These are phyloP conservation scores for Saccostrea cuccullata DNA, from an alignment of 1,140 invertebrate species.

Conservation along the genomic window DNA sequence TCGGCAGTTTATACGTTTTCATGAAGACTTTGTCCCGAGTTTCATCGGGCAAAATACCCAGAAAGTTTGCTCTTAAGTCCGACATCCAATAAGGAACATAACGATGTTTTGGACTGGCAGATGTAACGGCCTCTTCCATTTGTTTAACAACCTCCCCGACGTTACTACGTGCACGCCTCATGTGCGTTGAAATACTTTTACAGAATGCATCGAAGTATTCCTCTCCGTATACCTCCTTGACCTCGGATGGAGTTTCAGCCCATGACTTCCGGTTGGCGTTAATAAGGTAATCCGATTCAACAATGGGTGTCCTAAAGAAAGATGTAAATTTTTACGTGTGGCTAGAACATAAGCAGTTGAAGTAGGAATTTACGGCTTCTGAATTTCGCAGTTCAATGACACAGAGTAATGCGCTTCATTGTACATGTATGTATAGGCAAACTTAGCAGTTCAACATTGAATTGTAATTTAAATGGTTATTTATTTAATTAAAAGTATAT, in stretches of 20 bases:
- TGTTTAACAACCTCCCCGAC: slow-evolving; percentile 70
- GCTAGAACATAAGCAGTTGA: not conserved
- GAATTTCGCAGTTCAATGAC: not conserved
- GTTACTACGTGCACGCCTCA: slow-evolving; percentile 70
- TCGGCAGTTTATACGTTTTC: slow-evolving; percentile 49
- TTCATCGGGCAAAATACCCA: slow-evolving; percentile 80
- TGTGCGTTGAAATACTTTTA: slow-evolving; percentile 63
- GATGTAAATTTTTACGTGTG: not conserved
- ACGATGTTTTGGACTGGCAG: slow-evolving; percentile 62
- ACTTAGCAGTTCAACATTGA: too few species aligned
- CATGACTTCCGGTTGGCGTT: slow-evolving; percentile 71
- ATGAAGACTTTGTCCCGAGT: slow-evolving; percentile 69
- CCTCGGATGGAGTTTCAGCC: slow-evolving; percentile 72
- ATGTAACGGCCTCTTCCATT: slow-evolving; percentile 71
- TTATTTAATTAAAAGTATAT: too few species aligned
- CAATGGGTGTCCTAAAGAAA: slow-evolving; percentile 71
- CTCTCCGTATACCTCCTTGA: slow-evolving; percentile 73
- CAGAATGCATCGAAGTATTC: slow-evolving; percentile 74
- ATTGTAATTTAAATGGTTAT: too few species aligned
- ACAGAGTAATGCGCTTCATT: not conserved
- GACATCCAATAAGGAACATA: slow-evolving; percentile 71
- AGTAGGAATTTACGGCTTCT: not conserved
- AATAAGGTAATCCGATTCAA: slow-evolving; percentile 66
- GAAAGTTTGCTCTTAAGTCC: slow-evolving; percentile 63
- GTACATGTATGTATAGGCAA: too few species aligned